Conservation (phyloP, 2,888 invertebrate species). For the Caenorhabditis uteleia region DNA sequence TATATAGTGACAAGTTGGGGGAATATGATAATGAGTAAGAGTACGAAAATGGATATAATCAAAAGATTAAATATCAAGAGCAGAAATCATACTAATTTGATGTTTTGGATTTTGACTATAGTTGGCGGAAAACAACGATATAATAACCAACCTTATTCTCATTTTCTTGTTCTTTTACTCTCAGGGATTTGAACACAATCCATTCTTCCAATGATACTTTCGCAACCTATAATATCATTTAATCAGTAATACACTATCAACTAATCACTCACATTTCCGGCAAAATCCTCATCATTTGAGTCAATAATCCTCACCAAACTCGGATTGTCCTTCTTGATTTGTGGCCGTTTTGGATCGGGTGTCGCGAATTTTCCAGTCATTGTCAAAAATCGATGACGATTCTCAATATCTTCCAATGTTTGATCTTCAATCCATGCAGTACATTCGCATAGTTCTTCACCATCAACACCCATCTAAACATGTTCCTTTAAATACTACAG, state of each 20-base stretch:
- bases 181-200: conserved; percentile 46
- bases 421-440: conserved; percentile 40
- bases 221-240: conserved; percentile 39
- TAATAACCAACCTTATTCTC: conserved; percentile 52
- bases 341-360: conserved; percentile 62
- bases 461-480: conserved; percentile 63
- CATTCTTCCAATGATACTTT: conserved; percentile 53
- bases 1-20: background rate
- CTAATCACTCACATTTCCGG: conserved; percentile 30
- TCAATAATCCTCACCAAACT: conserved; percentile 44
- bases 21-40: background rate
- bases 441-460: conserved; percentile 54
- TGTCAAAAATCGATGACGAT: conserved; percentile 54
- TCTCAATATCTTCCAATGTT: conserved; percentile 40
- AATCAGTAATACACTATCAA: conserved; percentile 1
- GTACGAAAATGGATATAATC: no score
- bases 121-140: no score
- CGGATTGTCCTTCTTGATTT: conserved; percentile 50
- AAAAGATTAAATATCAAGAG: no score
- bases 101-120: no score
- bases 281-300: conserved; percentile 50
- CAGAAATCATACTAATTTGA: no score
- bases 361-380: conserved; percentile 59
- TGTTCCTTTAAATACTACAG: background rate
- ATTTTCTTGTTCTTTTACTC: conserved; percentile 41